These are phyloP conservation scores for Phrynosoma platyrhinos DNA, from an alignment of 2,113 vertebrate genomes.

Conservation along the genomic window DNA sequence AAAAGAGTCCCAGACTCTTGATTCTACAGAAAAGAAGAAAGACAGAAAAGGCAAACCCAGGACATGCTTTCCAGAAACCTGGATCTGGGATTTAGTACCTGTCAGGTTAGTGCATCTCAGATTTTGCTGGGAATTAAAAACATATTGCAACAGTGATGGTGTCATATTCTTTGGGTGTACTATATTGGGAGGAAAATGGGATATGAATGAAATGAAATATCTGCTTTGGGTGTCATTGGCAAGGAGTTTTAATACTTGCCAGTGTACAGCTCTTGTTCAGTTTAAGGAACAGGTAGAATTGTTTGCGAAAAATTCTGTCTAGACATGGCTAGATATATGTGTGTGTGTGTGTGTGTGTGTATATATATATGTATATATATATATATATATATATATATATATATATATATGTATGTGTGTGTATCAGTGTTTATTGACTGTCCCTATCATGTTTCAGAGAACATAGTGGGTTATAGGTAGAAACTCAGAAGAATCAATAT, in stretches of 20 bases:
- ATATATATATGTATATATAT: too few relatives aligned
- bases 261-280: neutral
- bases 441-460: neutral
- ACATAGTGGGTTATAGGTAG: neutral
- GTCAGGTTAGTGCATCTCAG: conserved; percentile 77
- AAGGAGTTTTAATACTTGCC: neutral
- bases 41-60: conserved; percentile 45
- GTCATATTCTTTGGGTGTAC: neutral
- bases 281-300: neutral
- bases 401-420: too few relatives aligned
- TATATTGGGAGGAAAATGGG: too few relatives aligned
- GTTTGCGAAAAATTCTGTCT: neutral
- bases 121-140: neutral
- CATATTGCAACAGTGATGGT: neutral
- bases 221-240: neutral
- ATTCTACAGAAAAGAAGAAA: neutral
- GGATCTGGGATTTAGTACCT: conserved; percentile 86
- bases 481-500: neutral
- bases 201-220: too few relatives aligned
- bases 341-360: too few relatives aligned
- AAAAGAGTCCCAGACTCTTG: neutral
- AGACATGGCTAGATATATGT: too few relatives aligned
- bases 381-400: too few relatives aligned
- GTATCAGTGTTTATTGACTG: neutral
- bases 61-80: conserved; percentile 84